Base-by-base conservation (phyloP, 2,113 vertebrate species). In the Thalassoma bifasciatum region DNA sequence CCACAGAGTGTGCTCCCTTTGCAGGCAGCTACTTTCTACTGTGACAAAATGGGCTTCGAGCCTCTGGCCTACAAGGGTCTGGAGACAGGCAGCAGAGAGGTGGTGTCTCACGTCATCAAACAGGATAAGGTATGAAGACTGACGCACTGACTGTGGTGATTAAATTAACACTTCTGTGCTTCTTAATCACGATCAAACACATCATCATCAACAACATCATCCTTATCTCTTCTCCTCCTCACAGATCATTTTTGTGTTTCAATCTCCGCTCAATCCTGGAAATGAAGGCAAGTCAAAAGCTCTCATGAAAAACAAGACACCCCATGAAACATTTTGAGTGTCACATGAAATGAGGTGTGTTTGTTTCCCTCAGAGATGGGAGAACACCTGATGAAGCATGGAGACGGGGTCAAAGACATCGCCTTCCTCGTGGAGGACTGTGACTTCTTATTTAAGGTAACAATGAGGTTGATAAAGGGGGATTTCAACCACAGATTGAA, bases 341-440 rank as follows among this genome's bases (percentile, higher is more conserved):
- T 19, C 1, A 46, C 17, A 46, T 7, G 17, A 13, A 2, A 13
- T 40, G 53, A 38, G 14, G 11, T 4, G 11, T 58, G 3, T 65
- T 62, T 37, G 17, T 22, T 75, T 26, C 58, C 54, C 60, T 38
- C 76, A 96, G 95, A 91, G 68, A 93, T 95, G 79, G 94, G 94
- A 2, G 54, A 89, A 19, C 92, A 95, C 80, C 23, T 94, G 72
- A 83, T 91, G 0, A 95, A 95, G 59, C 95, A 95, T 7, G 95
- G 95, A 46, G 95, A 96, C 12, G 92, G 83, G 23, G 95, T 93
- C 50, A 96, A 95, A 85, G 95, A 96, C 76, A 80, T 96, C 0
- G 92, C 95, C 8, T 95, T 96, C 79, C 94, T 94, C 63, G 95
- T 96, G 62, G 94, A 95, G 85, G 94, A 96, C 86, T 94, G 93